These are phyloP conservation scores for Arrhamphus sclerolepis DNA, from an alignment of 2,797 vertebrate species.

Conservation along the genomic window DNA sequence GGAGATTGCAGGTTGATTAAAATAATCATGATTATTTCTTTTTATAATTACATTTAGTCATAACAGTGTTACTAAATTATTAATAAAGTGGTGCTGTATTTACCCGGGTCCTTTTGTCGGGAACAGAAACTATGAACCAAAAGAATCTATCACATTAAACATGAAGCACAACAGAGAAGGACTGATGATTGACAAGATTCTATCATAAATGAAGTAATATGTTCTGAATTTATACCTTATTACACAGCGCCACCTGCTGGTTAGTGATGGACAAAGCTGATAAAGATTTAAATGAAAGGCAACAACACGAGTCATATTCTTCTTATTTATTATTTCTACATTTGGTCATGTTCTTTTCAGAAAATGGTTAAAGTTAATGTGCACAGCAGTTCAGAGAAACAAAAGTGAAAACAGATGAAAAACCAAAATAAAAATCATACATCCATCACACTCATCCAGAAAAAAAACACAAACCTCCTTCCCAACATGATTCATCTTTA, in stretches of 20 bases:
- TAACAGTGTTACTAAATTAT: slow-evolving; percentile 46
- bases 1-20: slow-evolving; percentile 39
- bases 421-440: background rate
- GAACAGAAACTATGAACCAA: too few relatives aligned
- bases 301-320: background rate
- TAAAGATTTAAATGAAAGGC: slow-evolving; percentile 1
- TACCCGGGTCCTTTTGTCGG: too few relatives aligned
- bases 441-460: slow-evolving; percentile 9
- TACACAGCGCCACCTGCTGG: slow-evolving; percentile 64
- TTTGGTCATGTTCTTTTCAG: background rate
- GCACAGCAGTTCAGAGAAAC: slow-evolving; percentile 13
- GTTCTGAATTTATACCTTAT: slow-evolving; percentile 7
- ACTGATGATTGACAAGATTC: slow-evolving; percentile 1
- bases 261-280: background rate
- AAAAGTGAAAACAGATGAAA: background rate
- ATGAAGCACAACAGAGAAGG: background rate
- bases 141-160: too few relatives aligned
- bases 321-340: slow-evolving; percentile 22
- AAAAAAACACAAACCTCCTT: slow-evolving; percentile 4
- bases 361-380: slow-evolving; percentile 18
- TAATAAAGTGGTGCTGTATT: slow-evolving; percentile 44
- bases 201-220: too few relatives aligned
- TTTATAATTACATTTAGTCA: slow-evolving; percentile 33
- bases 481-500: background rate
- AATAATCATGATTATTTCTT: slow-evolving; percentile 33